Conservation (phyloP, 2,113 vertebrate genomes). For the Nymphicus hollandicus region DNA sequence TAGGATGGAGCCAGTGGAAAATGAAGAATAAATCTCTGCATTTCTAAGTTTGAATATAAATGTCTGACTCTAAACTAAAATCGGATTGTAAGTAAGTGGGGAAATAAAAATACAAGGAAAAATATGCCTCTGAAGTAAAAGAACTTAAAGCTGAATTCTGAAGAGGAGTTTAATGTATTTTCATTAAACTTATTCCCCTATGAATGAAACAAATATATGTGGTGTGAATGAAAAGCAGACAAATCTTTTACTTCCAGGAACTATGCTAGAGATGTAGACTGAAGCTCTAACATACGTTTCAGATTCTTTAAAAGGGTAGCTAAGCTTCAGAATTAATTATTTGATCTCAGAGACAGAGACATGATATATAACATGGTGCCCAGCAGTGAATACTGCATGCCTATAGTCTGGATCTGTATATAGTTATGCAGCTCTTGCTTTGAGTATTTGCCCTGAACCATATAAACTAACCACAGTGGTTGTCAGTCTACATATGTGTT, state of each 20-base stretch:
- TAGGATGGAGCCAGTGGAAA: background rate
- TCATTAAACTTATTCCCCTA: background rate
- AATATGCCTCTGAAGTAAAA: background rate
- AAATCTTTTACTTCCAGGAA: background rate
- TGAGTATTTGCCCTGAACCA: slow-evolving; percentile 35
- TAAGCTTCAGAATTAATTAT: background rate
- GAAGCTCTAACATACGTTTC: background rate
- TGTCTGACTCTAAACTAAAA: background rate
- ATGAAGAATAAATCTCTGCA: background rate
- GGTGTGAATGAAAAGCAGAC: background rate
- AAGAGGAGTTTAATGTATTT: background rate
- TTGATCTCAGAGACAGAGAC: background rate
- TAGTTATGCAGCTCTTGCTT: background rate
- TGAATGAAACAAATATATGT: background rate
- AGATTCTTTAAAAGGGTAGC: background rate
- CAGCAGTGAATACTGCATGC: background rate
- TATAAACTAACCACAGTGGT: slow-evolving; percentile 9
- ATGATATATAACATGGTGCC: background rate
- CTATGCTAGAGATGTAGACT: background rate
- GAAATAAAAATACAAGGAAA: background rate
- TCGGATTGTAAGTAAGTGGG: background rate
- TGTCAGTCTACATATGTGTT: slow-evolving; percentile 43
- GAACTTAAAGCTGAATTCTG: background rate
- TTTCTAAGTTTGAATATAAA: background rate
- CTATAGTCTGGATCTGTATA: background rate